Conservation (phyloP, 1,140 invertebrate genomes). For the Batillaria attramentaria region DNA sequence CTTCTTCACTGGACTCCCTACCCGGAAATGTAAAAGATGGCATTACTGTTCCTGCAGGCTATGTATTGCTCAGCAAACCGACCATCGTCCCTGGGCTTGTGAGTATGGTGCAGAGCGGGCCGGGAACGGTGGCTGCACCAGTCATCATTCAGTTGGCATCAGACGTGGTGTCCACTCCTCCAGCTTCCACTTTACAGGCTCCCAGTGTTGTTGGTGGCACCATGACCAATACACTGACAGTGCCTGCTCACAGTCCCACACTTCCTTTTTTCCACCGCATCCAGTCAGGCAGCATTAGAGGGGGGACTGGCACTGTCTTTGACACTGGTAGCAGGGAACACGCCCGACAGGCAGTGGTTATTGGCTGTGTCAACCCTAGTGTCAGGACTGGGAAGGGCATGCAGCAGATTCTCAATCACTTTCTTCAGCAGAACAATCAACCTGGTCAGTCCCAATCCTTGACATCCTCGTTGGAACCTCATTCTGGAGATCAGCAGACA, state of each 20-base stretch:
- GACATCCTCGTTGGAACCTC: too few species aligned
- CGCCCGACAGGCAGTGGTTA: background rate
- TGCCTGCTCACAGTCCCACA: background rate
- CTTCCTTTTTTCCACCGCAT: background rate
- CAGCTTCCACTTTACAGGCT: background rate
- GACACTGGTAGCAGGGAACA: background rate
- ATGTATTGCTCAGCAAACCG: background rate
- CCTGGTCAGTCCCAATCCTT: too few species aligned
- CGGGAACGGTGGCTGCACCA: background rate
- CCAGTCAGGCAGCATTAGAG: background rate
- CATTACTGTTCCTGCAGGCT: background rate
- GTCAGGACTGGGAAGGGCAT: background rate
- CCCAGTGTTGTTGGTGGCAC: background rate
- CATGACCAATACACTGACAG: background rate
- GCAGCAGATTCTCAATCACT: background rate
- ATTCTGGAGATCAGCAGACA: too few species aligned
- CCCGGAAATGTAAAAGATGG: background rate
- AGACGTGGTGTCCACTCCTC: background rate
- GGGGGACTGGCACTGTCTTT: background rate
- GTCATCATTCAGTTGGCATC: constrained; percentile 6
- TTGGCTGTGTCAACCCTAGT: background rate
- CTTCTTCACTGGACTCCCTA: background rate
- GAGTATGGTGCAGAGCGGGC: background rate
- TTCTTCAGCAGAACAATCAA: constrained; percentile 10
- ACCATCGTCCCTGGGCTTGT: background rate